Conservation (phyloP, 2,113 vertebrate species). For the Arothron firmamentum region DNA sequence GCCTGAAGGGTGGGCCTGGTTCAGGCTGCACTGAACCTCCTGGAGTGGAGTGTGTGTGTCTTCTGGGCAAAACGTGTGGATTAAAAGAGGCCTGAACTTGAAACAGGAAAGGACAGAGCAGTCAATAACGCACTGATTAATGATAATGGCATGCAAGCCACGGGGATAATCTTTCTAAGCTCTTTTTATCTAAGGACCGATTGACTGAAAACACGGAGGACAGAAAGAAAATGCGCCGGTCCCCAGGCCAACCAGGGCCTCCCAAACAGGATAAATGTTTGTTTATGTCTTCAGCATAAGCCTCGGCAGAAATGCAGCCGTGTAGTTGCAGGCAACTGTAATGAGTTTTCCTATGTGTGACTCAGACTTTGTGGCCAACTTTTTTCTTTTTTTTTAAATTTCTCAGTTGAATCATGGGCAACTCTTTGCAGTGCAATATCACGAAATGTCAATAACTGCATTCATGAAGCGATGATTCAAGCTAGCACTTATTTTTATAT, state of each 20-base stretch:
- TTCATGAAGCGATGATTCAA: constrained; percentile 2
- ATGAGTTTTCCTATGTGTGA: constrained; percentile 2
- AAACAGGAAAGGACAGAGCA: constrained; percentile 78
- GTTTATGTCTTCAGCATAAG: constrained; percentile 34
- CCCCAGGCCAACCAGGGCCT: constrained; percentile 52
- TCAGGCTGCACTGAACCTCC: constrained; percentile 56
- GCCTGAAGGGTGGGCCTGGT: constrained; percentile 52
- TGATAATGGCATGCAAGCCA: constrained; percentile 82
- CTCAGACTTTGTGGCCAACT: not conserved
- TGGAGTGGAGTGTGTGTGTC: constrained; percentile 67
- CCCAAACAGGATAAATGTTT: constrained; percentile 55
- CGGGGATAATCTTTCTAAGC: constrained; percentile 83
- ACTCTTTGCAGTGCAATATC: not conserved
- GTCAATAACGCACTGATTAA: constrained; percentile 88
- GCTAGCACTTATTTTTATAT: constrained; percentile 28
- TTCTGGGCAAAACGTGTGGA: constrained; percentile 75
- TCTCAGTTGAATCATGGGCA: not conserved
- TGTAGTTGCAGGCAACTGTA: constrained; percentile 11
- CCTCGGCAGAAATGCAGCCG: constrained; percentile 27
- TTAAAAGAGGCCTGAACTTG: constrained; percentile 82
- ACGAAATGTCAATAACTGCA: constrained; percentile 21
- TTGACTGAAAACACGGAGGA: constrained; percentile 72
- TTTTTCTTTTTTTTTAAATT: not conserved
- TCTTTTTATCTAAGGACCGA: constrained; percentile 79
- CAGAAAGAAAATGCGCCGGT: constrained; percentile 64